Evolutionary conservation across 2,797 vertebrate species (phyloP).

Genomic region (Sphenopsis melanotis): DNA sequence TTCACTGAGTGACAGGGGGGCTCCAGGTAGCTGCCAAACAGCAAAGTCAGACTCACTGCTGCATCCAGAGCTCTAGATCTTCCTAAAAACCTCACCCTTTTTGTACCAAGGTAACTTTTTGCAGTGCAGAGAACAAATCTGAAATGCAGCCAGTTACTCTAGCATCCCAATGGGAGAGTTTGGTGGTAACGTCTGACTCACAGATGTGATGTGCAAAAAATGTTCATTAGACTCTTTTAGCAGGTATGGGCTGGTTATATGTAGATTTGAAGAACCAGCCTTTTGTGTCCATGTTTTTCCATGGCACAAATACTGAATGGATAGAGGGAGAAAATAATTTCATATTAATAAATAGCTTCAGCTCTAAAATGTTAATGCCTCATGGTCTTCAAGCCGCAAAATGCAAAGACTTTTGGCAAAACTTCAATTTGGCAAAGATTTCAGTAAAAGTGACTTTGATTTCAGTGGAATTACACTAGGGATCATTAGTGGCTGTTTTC

Average conservation of each 20-base stretch:
- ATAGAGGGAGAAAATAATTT: background rate
- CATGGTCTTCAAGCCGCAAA: background rate
- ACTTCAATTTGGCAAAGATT: background rate
- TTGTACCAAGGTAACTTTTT: background rate
- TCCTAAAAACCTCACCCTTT: background rate
- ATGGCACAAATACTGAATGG: background rate
- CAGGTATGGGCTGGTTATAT: background rate
- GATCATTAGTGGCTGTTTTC: background rate
- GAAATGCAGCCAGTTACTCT: background rate
- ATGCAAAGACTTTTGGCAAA: background rate
- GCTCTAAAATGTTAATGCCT: background rate
- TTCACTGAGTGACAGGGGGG: accelerated
- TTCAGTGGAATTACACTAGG: background rate
- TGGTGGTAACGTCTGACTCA: background rate
- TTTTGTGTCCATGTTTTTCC: background rate
- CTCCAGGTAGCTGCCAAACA: background rate
- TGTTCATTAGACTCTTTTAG: background rate
- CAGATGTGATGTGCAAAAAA: background rate
- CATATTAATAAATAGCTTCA: background rate
- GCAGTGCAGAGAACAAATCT: background rate
- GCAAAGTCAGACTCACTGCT: accelerated
- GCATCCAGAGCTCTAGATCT: background rate
- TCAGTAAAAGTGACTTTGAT: background rate
- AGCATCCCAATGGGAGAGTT: background rate
- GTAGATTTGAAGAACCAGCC: background rate